These are phyloP conservation scores for Leucosticte australis DNA, from an alignment of 2,113 vertebrate genomes.

Conservation along the genomic window DNA sequence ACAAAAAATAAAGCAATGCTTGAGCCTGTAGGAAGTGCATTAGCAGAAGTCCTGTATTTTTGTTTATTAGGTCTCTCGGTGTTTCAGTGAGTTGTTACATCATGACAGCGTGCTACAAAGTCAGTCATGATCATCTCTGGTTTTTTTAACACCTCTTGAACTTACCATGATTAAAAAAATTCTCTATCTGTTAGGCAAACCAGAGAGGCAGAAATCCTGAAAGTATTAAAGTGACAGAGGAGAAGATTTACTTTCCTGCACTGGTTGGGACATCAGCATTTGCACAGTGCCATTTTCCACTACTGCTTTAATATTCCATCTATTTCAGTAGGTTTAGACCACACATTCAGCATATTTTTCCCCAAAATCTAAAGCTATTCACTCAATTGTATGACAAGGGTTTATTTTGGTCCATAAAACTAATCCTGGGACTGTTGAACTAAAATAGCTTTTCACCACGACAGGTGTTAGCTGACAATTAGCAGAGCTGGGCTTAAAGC, in stretches of 20 bases:
- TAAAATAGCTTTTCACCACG: slow-evolving; percentile 50
- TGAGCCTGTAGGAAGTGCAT: neutral
- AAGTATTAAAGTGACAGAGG: neutral
- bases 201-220: neutral
- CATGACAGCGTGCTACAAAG: neutral
- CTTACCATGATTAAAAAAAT: neutral
- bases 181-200: neutral
- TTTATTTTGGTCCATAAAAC: slow-evolving; percentile 58
- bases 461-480: slow-evolving; percentile 59
- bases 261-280: neutral
- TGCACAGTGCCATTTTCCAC: neutral
- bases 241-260: neutral
- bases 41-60: neutral
- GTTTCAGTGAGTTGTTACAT: neutral
- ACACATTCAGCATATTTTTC: slow-evolving; percentile 16
- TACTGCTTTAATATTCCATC: neutral
- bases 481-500: slow-evolving; percentile 29
- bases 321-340: slow-evolving; percentile 14
- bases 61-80: neutral
- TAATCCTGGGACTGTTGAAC: slow-evolving; percentile 33
- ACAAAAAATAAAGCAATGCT: neutral
- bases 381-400: neutral
- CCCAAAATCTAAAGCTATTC: neutral
- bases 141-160: neutral
- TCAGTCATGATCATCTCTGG: neutral